Evolutionary conservation across 2,888 invertebrate genomes (phyloP), one percentile per base, ranked within the genome.

Genomic region (Galeruca laticollis): DNA sequence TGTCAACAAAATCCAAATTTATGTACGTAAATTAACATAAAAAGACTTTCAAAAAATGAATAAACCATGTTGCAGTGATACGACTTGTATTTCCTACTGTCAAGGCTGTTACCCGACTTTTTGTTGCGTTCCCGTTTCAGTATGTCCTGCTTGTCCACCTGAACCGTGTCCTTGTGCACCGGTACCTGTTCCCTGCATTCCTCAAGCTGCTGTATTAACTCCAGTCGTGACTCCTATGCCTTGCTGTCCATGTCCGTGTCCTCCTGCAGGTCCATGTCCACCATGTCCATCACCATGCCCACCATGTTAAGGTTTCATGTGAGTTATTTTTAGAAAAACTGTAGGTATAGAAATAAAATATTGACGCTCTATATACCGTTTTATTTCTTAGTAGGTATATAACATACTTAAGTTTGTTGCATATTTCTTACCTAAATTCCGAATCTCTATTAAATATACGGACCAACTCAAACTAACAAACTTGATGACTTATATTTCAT

Each of bases 181-280:
- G 20, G 18, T 67, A 15, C 60, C 68, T 35, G 75, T 75, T 18
- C 73, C 75, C 5, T 75, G 74, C 56, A 69, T 72, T 5, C 75
- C 74, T n/a, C 74, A 75, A 51, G 73, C 75, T 5, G 74, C 74
- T 33, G 75, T 75, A 2, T 74, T 73, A 52, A 74, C 74, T 10
- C 75, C 75, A 10, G 70, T 75, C 1, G 70, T 75, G 35, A 72
- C 71, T 5, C 56, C 56, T 4, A 52, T 54, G 52, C 73, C 73
- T 9, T 73, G 73, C 40, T 73, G 69, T 63, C 57, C 26, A 8
- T 62, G 62, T 49, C 33, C 8, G n/a, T 21, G 13, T 4, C 10
- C 51, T 21, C 21, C 51, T 51, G 13, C 1, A 4, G 2, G n/a
- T 31, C 26, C 52, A 52, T 26, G 52, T 26, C 26, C 13, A 31